phyloP scores from a whole-genome alignment of 1,140 invertebrate species.

The Bombyx mandarina region DNA sequence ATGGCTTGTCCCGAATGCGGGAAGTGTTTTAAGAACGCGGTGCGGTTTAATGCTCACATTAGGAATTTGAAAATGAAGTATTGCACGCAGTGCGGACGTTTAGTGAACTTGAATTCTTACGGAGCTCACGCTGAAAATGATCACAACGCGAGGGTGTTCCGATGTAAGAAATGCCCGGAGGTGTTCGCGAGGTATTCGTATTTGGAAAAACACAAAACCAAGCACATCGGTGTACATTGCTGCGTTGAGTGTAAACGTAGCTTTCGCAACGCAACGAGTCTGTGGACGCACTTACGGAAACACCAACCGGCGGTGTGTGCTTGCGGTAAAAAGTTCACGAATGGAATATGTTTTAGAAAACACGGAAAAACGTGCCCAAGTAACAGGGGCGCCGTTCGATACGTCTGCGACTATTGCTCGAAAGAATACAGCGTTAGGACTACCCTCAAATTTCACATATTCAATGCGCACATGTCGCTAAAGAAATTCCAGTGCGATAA shows the following conservation, averaged over 20 bases:
- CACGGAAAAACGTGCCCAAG: conserved; percentile 13
- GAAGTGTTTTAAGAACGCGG: conserved; percentile 4
- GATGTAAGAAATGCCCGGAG: conserved; percentile 16
- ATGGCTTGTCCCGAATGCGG: conserved; percentile 24
- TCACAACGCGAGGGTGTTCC: conserved; percentile 9
- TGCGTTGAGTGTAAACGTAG: conserved; percentile 20
- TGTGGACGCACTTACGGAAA: conserved; percentile 13
- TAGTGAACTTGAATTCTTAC: conserved; percentile 11
- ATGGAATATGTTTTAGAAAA: conserved; percentile 15
- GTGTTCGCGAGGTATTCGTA: conserved; percentile 10
- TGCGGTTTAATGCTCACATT: conserved; percentile 22
- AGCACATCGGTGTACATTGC: conserved; percentile 8
- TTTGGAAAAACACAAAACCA: conserved; percentile 10
- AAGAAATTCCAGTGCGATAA: conserved; percentile 20
- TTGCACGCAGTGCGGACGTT: conserved; percentile 16
- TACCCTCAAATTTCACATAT: conserved; percentile 21
- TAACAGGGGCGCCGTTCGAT: conserved; percentile 5
- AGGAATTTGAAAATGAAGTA: conserved; percentile 10
- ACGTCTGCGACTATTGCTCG: conserved; percentile 27
- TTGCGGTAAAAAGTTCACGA: conserved; percentile 19
- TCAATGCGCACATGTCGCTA: conserved; percentile 11
- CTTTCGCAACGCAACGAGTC: conserved; percentile 8
- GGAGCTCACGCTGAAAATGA: conserved; percentile 11
- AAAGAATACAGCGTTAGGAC: conserved; percentile 18
- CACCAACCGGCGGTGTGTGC: conserved; percentile 13